phyloP scores from a whole-genome alignment of 2,888 invertebrate genomes.

The Drosophila bunnanda region DNA sequence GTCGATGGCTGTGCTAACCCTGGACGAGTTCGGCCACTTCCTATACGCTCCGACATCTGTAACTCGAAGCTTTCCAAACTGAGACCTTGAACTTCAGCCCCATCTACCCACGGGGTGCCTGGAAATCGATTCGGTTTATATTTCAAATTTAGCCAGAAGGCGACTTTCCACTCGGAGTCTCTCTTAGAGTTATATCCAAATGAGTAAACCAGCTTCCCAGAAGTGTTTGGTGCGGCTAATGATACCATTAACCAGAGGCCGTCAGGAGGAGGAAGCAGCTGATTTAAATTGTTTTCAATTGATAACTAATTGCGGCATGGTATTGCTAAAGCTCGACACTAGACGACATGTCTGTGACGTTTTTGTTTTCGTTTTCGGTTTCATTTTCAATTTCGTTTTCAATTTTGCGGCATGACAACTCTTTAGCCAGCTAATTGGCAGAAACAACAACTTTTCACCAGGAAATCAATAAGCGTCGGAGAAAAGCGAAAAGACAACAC shows the following conservation, averaged over 20 bases:
- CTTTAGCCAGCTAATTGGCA: slow-evolving; percentile 29
- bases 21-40: slow-evolving; percentile 12
- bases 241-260: slow-evolving; percentile 7
- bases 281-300: slow-evolving; percentile 64
- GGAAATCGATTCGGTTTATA: neutral
- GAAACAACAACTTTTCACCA: slow-evolving; percentile 72
- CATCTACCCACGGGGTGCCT: neutral
- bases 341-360: slow-evolving; percentile 46
- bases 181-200: neutral
- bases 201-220: slow-evolving; percentile 1
- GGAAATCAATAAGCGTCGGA: slow-evolving; percentile 49
- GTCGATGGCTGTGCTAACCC: neutral
- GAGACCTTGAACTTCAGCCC: slow-evolving; percentile 5
- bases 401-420: slow-evolving; percentile 22
- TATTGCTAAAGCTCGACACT: slow-evolving; percentile 50
- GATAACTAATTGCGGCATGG: slow-evolving; percentile 64
- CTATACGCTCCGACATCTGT: neutral
- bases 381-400: slow-evolving; percentile 12
- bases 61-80: neutral
- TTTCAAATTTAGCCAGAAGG: neutral
- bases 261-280: slow-evolving; percentile 5
- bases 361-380: neutral
- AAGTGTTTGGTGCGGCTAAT: neutral
- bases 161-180: no score
- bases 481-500: slow-evolving; percentile 14